phyloP scores from a whole-genome alignment of 2,797 vertebrate species.

The Ptychobarbus kaznakovi region DNA sequence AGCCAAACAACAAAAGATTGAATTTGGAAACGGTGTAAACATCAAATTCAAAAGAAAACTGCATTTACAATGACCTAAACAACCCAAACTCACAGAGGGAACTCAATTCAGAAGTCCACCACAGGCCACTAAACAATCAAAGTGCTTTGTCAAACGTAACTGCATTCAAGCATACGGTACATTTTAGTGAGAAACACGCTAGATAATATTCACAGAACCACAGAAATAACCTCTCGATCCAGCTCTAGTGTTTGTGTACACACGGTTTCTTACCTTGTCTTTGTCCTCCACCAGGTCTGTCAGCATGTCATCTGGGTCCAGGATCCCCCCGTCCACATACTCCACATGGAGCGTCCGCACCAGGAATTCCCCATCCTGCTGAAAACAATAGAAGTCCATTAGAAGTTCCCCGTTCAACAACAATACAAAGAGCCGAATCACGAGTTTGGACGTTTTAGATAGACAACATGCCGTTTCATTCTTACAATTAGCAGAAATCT shows the following conservation, averaged over 20 bases:
- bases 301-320: slow-evolving; percentile 93
- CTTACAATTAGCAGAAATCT: background rate
- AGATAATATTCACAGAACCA: background rate
- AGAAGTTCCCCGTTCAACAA: slow-evolving; percentile 49
- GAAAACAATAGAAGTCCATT: slow-evolving; percentile 53
- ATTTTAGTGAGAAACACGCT: background rate
- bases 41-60: background rate
- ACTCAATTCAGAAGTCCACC: background rate
- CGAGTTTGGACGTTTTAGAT: slow-evolving; percentile 31
- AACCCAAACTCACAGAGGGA: background rate
- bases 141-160: background rate
- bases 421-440: slow-evolving; percentile 23
- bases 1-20: background rate
- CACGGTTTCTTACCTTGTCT: slow-evolving; percentile 86
- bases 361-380: slow-evolving; percentile 79
- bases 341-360: slow-evolving; percentile 91
- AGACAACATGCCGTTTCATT: background rate
- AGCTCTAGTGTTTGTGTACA: background rate
- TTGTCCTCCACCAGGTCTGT: slow-evolving; percentile 92
- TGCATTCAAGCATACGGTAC: background rate
- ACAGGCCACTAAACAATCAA: background rate
- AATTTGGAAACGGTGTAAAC: background rate
- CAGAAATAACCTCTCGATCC: background rate
- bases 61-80: background rate
- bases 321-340: slow-evolving; percentile 90